phyloP scores from a whole-genome alignment of 2,888 invertebrate species.

The Pediacus dermestoides region DNA sequence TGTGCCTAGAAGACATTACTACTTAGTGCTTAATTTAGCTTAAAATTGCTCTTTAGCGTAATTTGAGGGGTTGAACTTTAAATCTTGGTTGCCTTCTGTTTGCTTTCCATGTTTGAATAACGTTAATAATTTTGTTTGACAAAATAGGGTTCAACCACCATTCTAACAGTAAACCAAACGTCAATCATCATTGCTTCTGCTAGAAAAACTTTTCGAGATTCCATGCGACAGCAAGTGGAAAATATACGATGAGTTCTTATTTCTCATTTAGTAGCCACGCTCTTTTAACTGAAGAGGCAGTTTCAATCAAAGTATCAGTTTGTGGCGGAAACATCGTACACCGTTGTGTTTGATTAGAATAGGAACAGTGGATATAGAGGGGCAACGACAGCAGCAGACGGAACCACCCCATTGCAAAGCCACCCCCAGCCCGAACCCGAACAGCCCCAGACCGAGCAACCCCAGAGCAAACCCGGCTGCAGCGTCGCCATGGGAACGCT shows the following conservation, averaged over 20 bases:
- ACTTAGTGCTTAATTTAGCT: slow-evolving; percentile 23
- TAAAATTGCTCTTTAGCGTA: slow-evolving; percentile 22
- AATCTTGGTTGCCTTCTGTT: slow-evolving; percentile 14
- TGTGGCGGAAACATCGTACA: slow-evolving; percentile 11
- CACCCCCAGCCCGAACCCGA: slow-evolving; percentile 23
- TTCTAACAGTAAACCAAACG: too few species aligned
- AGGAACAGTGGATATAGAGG: slow-evolving; percentile 12
- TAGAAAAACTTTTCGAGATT: too few species aligned
- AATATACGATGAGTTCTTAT: background rate
- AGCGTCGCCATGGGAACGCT: slow-evolving; percentile 47
- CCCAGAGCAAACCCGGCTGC: slow-evolving; percentile 40
- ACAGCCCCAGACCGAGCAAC: slow-evolving; percentile 12
- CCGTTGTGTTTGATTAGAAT: slow-evolving; percentile 19
- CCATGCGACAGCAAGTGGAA: background rate
- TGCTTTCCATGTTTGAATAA: too few species aligned
- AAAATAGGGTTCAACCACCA: too few species aligned
- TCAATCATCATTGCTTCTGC: too few species aligned
- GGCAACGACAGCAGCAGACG: slow-evolving; percentile 17
- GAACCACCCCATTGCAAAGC: slow-evolving; percentile 28
- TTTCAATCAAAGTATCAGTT: slow-evolving; percentile 16
- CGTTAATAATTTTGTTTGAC: too few species aligned
- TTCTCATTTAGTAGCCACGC: slow-evolving; percentile 6
- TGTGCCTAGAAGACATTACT: slow-evolving; percentile 17
- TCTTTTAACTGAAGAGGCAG: slow-evolving; percentile 9
- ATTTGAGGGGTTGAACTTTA: slow-evolving; percentile 19